Evolutionary conservation across 2,113 vertebrate species (phyloP).

Genomic region (Erpornis zantholeuca): DNA sequence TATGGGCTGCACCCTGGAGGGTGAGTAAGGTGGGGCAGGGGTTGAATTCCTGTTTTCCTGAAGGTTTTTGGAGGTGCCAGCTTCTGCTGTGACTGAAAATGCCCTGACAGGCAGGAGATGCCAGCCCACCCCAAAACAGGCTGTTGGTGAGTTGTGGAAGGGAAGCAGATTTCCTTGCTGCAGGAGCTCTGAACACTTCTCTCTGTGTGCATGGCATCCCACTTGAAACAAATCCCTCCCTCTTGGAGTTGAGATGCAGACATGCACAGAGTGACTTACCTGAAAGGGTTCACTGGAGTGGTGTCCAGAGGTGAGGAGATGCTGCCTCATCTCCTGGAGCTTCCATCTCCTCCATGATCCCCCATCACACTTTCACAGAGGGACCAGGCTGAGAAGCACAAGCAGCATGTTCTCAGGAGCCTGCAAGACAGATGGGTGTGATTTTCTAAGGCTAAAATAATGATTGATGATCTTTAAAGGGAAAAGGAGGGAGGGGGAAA

Average conservation of each 20-base stretch:
- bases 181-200: not conserved
- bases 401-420: not conserved
- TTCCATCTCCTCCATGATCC: not conserved
- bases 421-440: conserved; percentile 40
- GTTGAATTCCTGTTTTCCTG: not conserved
- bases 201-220: not conserved
- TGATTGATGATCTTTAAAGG: conserved; percentile 51
- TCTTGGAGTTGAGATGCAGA: not conserved
- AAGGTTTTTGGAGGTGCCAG: not conserved
- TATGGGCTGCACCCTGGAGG: not conserved
- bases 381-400: not conserved
- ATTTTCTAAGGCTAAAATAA: conserved; percentile 40
- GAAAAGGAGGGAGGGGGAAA: not conserved
- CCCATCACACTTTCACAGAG: not conserved
- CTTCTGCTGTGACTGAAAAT: not conserved
- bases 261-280: fast-evolving
- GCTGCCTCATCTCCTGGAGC: not conserved
- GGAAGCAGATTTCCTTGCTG: not conserved
- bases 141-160: not conserved
- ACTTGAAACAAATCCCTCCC: not conserved
- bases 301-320: not conserved
- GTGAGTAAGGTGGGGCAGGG: not conserved
- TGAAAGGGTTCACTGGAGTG: fast-evolving
- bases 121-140: fast-evolving
- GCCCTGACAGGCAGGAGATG: not conserved